Evolutionary conservation across 2,797 vertebrate species (phyloP).

Genomic region (Eutrigla gurnardus): DNA sequence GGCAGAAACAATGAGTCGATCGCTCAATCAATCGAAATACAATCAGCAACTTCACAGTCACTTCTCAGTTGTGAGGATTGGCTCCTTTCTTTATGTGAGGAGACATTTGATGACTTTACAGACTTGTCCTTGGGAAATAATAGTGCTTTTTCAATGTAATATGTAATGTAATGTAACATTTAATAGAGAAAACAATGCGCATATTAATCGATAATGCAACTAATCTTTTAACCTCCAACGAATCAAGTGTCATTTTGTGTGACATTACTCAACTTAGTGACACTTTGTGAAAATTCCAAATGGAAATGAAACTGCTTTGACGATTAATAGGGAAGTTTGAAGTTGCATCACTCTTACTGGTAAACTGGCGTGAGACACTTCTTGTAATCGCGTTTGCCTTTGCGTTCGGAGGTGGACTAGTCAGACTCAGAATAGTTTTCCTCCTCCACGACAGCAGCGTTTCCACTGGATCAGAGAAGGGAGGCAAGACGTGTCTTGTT

Average conservation of each 20-base stretch:
- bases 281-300: neutral
- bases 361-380: neutral
- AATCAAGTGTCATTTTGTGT: neutral
- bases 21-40: neutral
- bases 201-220: neutral
- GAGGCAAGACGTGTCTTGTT: conserved; percentile 72
- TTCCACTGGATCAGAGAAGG: conserved; percentile 22
- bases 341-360: conserved; percentile 10
- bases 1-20: neutral
- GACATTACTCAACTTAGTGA: neutral
- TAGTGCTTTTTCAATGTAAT: neutral
- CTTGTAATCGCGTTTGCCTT: neutral
- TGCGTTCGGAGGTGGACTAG: neutral
- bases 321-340: neutral
- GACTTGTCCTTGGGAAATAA: neutral
- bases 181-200: neutral
- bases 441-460: neutral
- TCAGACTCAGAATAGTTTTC: conserved; percentile 13
- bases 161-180: too few species aligned
- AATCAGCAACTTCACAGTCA: neutral
- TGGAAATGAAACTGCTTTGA: conserved; percentile 28
- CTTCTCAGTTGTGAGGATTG: neutral
- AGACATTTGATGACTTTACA: neutral
- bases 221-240: neutral
- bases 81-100: neutral